These are phyloP conservation scores for Zosterops hypoxanthus DNA, from an alignment of 2,113 vertebrate species.

Conservation along the genomic window DNA sequence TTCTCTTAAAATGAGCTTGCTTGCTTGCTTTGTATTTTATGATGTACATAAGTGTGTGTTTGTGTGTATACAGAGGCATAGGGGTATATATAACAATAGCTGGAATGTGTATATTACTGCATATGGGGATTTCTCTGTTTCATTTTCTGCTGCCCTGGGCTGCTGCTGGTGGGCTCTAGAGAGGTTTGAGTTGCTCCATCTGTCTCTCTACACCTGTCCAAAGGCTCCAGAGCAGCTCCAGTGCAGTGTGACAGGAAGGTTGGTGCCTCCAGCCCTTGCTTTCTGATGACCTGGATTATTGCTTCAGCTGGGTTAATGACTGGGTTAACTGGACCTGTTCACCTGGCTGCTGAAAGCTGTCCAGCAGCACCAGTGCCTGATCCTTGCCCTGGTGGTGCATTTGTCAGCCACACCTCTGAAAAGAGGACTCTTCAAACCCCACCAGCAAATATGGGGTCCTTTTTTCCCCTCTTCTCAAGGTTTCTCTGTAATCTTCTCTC, in stretches of 20 bases:
- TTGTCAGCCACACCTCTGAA: not conserved
- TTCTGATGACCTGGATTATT: not conserved
- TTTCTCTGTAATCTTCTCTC: not conserved
- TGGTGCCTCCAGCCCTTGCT: not conserved
- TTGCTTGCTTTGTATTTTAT: not conserved
- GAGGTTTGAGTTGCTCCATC: not conserved
- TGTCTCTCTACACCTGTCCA: not conserved
- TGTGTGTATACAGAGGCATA: not conserved
- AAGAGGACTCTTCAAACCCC: not conserved
- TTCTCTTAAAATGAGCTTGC: slow-evolving; percentile 45
- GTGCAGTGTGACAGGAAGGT: not conserved
- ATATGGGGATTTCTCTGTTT: not conserved
- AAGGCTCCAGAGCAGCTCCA: not conserved
- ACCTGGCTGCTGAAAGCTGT: not conserved
- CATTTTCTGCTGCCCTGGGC: not conserved
- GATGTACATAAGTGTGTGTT: not conserved
- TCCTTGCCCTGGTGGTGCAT: rapidly evolving
- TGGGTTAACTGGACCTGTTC: not conserved
- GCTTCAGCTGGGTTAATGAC: not conserved
- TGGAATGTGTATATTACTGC: not conserved
- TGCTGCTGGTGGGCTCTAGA: not conserved
- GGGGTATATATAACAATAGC: not conserved
- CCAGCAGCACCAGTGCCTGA: not conserved
- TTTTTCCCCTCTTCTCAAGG: not conserved
- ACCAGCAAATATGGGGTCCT: not conserved